phyloP scores from a whole-genome alignment of 2,888 invertebrate genomes.

The Drosophila eohydei region DNA sequence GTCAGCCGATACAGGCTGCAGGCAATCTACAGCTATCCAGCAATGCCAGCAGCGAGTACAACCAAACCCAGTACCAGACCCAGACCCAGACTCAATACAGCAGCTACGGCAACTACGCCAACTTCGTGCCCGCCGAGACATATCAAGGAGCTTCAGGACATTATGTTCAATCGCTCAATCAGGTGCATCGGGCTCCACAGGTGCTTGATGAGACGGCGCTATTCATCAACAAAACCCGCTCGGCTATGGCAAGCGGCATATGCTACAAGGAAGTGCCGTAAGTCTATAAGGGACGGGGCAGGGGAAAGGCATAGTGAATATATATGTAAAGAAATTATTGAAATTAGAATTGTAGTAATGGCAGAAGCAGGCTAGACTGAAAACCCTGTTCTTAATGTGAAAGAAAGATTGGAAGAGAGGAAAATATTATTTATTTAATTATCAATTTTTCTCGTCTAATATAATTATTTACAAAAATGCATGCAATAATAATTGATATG shows the following conservation, averaged over 20 bases:
- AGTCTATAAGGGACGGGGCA: slow-evolving; percentile 56
- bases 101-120: slow-evolving; percentile 23
- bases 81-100: slow-evolving; percentile 21
- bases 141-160: slow-evolving; percentile 63
- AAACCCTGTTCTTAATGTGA: no score
- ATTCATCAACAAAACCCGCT: slow-evolving; percentile 84
- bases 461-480: no score
- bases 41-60: slow-evolving; percentile 49
- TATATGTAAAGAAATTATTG: no score
- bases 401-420: no score
- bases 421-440: no score
- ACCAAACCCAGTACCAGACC: slow-evolving; percentile 1
- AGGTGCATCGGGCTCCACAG: slow-evolving; percentile 76
- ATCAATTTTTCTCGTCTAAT: no score
- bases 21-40: slow-evolving; percentile 52
- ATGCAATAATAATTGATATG: no score
- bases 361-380: no score
- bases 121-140: slow-evolving; percentile 69
- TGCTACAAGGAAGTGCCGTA: slow-evolving; percentile 85
- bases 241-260: slow-evolving; percentile 82
- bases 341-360: no score
- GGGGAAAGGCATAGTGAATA: neutral
- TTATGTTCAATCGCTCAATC: slow-evolving; percentile 75
- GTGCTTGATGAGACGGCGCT: slow-evolving; percentile 80
- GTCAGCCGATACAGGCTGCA: slow-evolving; percentile 62